Evolutionary conservation across 2,888 invertebrate genomes (phyloP).

Genomic region (Notodonta ziczac): DNA sequence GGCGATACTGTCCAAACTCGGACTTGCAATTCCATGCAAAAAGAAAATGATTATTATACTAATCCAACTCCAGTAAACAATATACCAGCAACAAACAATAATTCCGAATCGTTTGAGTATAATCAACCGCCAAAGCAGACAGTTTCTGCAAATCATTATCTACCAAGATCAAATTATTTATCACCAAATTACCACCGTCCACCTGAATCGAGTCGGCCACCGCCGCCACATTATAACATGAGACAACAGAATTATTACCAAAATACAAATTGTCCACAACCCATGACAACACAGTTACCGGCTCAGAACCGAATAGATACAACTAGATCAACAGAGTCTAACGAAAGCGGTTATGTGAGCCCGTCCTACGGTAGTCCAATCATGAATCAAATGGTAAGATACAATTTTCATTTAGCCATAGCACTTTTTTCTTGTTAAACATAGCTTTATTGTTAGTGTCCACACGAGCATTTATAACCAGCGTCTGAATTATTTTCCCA

Average conservation of each 20-base stretch:
- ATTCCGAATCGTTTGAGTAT: neutral
- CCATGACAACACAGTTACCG: neutral
- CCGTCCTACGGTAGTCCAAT: conserved; percentile 30
- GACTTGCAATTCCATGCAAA: neutral
- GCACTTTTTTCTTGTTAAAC: no score
- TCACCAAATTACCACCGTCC: neutral
- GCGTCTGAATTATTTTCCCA: no score
- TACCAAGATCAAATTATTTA: neutral
- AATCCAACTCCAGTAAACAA: neutral
- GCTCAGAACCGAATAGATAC: conserved; percentile 4
- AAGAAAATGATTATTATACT: neutral
- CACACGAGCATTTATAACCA: no score
- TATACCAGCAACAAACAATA: neutral
- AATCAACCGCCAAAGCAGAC: neutral
- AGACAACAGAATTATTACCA: neutral
- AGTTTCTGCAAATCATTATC: neutral
- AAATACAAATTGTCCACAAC: neutral
- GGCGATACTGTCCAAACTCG: neutral
- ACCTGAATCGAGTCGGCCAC: neutral
- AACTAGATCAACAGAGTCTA: conserved; percentile 45
- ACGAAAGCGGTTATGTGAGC: conserved; percentile 51
- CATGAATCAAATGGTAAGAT: conserved; percentile 21
- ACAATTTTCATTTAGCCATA: no score
- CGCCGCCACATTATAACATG: neutral
- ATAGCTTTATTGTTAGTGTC: no score